These are phyloP conservation scores for Sebastes schlegelii DNA, from an alignment of 2,113 vertebrate genomes.

Conservation along the genomic window DNA sequence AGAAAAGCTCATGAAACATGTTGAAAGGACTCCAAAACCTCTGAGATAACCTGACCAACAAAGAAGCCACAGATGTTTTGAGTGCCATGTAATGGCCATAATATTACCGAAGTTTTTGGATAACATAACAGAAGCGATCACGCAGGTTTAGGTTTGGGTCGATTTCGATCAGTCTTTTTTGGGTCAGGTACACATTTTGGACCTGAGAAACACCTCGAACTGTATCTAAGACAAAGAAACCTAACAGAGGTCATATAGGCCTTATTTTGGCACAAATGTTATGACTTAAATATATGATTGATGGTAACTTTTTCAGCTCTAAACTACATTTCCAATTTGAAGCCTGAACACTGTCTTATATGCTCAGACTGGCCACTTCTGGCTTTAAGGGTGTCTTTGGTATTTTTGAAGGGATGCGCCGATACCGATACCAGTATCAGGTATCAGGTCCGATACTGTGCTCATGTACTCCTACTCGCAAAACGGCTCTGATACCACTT, in stretches of 20 bases:
- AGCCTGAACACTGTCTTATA: neutral
- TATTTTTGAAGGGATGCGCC: neutral
- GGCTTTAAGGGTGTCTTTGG: neutral
- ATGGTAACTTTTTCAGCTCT: slow-evolving; percentile 12
- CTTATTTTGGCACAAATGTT: neutral
- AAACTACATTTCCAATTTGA: neutral
- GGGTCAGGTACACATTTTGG: too few relatives aligned
- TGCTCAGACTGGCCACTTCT: neutral
- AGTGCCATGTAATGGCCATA: neutral
- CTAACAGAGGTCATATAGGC: neutral
- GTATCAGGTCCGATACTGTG: too few relatives aligned
- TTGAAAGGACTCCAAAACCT: neutral
- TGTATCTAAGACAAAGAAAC: neutral
- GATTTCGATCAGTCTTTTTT: neutral
- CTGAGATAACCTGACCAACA: neutral
- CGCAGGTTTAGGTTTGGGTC: neutral
- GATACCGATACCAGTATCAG: too few relatives aligned
- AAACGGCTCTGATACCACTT: too few relatives aligned
- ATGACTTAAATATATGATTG: neutral
- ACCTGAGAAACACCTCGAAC: neutral
- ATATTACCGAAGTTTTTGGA: neutral
- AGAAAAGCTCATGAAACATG: neutral
- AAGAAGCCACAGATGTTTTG: neutral
- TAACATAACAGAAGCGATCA: neutral
- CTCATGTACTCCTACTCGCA: too few relatives aligned